Evolutionary conservation across 2,113 vertebrate species (phyloP).

Genomic region (Ariopsis seemanni): DNA sequence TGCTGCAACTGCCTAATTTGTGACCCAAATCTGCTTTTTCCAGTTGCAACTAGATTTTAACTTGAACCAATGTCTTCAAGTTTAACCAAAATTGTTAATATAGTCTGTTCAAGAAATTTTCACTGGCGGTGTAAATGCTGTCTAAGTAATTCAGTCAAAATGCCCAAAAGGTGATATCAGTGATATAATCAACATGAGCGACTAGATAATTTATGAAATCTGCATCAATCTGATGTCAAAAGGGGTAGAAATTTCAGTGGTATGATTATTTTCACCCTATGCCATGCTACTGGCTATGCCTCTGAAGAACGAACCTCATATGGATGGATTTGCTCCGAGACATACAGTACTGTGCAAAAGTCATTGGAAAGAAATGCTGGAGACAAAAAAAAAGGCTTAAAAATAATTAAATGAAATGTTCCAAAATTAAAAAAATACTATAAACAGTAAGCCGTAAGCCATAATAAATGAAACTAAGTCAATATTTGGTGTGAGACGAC

Average conservation of each 20-base stretch:
- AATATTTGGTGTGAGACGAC: too few relatives aligned
- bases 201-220: not conserved
- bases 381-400: too few relatives aligned
- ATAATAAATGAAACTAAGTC: too few relatives aligned
- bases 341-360: not conserved
- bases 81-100: not conserved
- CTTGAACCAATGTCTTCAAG: not conserved
- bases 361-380: too few relatives aligned
- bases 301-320: not conserved
- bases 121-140: not conserved
- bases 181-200: not conserved
- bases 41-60: not conserved
- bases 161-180: not conserved
- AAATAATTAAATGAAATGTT: too few relatives aligned
- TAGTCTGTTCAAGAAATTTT: not conserved
- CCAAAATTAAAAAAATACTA: too few relatives aligned
- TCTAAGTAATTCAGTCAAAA: not conserved
- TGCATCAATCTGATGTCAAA: not conserved
- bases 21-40: not conserved
- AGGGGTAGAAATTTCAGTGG: not conserved
- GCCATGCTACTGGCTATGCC: not conserved
- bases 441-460: too few relatives aligned
- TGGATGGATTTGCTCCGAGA: conserved; percentile 17
- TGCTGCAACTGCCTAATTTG: not conserved
- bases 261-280: too few relatives aligned